Percentiles rank a stretch among this genome's conserved stretches.
These are phyloP conservation scores for Digitonthophagus gazella DNA, from an alignment of 2,888 invertebrate species.

Conservation along the genomic window DNA sequence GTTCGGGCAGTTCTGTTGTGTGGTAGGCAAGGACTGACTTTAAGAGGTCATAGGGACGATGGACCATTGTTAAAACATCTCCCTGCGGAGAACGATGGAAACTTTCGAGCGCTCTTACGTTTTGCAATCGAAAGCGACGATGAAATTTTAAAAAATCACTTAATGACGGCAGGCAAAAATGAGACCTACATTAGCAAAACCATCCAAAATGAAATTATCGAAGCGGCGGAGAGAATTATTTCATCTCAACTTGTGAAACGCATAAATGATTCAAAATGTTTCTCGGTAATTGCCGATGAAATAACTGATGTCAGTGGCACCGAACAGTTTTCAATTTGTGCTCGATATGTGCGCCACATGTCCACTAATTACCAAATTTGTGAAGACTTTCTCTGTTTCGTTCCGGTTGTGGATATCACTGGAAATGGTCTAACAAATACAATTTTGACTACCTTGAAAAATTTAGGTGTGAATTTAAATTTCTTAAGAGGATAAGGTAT, in stretches of 20 bases:
- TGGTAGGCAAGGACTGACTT: constrained; percentile 2
- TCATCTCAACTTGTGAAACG: too few relatives aligned
- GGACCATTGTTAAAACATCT: not conserved
- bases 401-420: not conserved
- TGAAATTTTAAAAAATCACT: not conserved
- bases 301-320: not conserved
- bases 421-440: not conserved
- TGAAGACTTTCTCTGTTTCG: not conserved
- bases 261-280: constrained; percentile 1
- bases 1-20: constrained; percentile 1
- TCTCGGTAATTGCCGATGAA: not conserved
- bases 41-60: constrained; percentile 4
- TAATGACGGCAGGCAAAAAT: constrained; percentile 5
- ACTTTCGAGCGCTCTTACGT: constrained; percentile 3
- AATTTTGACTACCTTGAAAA: not conserved
- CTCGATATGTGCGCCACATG: not conserved
- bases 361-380: not conserved
- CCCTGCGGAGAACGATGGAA: not conserved
- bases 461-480: not conserved
- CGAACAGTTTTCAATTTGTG: not conserved
- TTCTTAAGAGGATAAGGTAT: too few relatives aligned
- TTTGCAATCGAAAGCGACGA: not conserved
- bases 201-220: constrained; percentile 11
- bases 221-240: not conserved
- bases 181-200: constrained; percentile 2